A percentile compares a stretch with the other conserved stretches of the same genome.
These are phyloP conservation scores for Amphiduros pacificus DNA, from an alignment of 2,888 invertebrate genomes.

Conservation along the genomic window DNA sequence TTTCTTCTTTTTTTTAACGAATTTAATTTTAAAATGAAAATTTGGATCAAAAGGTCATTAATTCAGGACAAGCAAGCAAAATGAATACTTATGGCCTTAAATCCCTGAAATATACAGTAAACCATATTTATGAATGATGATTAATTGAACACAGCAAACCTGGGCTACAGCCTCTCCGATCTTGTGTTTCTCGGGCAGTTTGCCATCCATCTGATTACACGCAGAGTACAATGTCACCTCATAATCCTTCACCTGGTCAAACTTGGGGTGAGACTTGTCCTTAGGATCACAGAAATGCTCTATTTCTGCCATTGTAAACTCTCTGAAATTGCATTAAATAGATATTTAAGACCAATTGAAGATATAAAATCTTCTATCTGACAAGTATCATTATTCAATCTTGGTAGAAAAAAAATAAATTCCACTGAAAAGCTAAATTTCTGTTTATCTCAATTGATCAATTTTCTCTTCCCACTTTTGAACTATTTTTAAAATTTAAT, in stretches of 20 bases:
- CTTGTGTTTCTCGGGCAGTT: slow-evolving; percentile 73
- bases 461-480: no score
- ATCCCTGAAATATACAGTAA: no score
- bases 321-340: slow-evolving; percentile 64
- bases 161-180: slow-evolving; percentile 84
- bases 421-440: background rate
- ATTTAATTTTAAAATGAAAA: no score
- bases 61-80: no score
- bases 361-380: background rate
- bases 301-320: slow-evolving; percentile 99
- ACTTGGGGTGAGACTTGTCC: slow-evolving; percentile 83
- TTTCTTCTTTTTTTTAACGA: no score
- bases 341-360: background rate
- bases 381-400: background rate
- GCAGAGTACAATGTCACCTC: slow-evolving; percentile 88
- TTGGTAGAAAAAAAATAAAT: background rate
- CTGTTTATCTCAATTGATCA: no score
- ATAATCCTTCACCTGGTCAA: slow-evolving; percentile 73
- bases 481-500: background rate
- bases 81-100: no score
- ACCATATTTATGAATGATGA: no score
- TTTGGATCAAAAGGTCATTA: no score
- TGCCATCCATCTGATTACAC: slow-evolving; percentile 96
- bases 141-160: background rate
- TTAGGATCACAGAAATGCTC: slow-evolving; percentile 97